Evolutionary conservation across 2,797 vertebrate species (phyloP).

Genomic region (Sus cebifrons): DNA sequence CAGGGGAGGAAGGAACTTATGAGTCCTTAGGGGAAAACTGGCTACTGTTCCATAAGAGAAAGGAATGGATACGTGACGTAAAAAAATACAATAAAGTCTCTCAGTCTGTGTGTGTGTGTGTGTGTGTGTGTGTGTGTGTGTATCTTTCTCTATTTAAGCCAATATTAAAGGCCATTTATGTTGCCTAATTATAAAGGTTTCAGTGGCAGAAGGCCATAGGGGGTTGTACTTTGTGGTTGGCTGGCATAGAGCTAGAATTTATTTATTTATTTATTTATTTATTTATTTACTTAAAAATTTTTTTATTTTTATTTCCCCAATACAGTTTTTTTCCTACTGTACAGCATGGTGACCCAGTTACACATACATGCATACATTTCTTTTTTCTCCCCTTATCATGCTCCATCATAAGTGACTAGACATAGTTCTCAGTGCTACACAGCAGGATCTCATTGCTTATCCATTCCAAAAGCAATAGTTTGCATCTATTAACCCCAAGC

Average conservation of each 20-base stretch:
- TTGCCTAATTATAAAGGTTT: constrained; percentile 9
- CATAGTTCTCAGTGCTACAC: too few relatives aligned
- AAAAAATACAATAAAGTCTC: neutral
- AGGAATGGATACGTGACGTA: neutral
- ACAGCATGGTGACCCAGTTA: too few relatives aligned
- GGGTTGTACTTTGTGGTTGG: neutral
- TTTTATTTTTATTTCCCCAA: too few relatives aligned
- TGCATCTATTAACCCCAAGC: too few relatives aligned
- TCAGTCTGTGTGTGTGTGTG: neutral
- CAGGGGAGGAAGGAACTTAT: neutral
- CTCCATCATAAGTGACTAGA: too few relatives aligned
- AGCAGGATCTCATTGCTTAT: too few relatives aligned
- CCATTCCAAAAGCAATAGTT: too few relatives aligned
- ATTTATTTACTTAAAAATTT: too few relatives aligned
- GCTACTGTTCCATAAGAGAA: neutral
- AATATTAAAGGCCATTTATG: neutral
- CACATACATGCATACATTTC: too few relatives aligned
- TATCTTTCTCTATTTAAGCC: neutral
- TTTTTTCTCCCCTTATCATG: too few relatives aligned
- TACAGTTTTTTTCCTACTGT: too few relatives aligned
- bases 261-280: too few relatives aligned
- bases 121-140: neutral
- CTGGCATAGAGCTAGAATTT: constrained; percentile 1
- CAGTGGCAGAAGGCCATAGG: neutral
- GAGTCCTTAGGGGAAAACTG: neutral